Evolutionary conservation across 2,888 invertebrate species (phyloP), one percentile per base, ranked within the genome.

Genomic region (Drosophila prostipennis): DNA sequence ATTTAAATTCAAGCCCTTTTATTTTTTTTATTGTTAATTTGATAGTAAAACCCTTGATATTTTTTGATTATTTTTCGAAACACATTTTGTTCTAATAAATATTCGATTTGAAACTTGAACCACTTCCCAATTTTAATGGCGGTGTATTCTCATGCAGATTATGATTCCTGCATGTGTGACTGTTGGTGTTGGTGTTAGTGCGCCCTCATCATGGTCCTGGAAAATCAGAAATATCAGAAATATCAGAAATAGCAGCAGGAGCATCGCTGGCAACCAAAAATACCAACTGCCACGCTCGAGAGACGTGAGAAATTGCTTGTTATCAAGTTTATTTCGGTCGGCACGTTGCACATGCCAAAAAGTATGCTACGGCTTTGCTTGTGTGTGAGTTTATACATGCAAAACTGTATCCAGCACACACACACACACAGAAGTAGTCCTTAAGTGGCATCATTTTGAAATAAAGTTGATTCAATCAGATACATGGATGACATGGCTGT

Each of bases 381-480:
- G 36, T 54, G 49, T 55, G 67, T 68, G 56, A 19, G 48, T 34
- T 34, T 45, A 65, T 48, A 65, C 70, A 88, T 86, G 89, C 83
- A 83, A 83, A 86, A 72, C 87, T 83, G 77, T 60, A 64, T 53
- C 55, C 61, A 29, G 8, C 43, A 70, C 74, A 57, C 39, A 39
- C 49, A 48, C 14, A 19, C 26, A 39, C 23, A 60, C 16, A 29
- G 16, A 36, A n/a, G 42, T 32, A 59, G 64, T 52, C 75, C 78
- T 78, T 91, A 91, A 91, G 91, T 91, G 88, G 92, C 91, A 89
- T 91, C 87, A 92, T 91, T 91, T 91, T 76, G 89, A 91, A 92
- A 92, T 91, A 91, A 92, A 91, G 91, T 92, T 91, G 91, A 92
- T 91, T 91, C 92, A 90, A 91, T 92, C 90, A 91, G 78, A 52